Percentiles rank a stretch among this genome's conserved stretches.
phyloP scores from a whole-genome alignment of 2,113 vertebrate genomes.

The Actenoides lindsayi region DNA sequence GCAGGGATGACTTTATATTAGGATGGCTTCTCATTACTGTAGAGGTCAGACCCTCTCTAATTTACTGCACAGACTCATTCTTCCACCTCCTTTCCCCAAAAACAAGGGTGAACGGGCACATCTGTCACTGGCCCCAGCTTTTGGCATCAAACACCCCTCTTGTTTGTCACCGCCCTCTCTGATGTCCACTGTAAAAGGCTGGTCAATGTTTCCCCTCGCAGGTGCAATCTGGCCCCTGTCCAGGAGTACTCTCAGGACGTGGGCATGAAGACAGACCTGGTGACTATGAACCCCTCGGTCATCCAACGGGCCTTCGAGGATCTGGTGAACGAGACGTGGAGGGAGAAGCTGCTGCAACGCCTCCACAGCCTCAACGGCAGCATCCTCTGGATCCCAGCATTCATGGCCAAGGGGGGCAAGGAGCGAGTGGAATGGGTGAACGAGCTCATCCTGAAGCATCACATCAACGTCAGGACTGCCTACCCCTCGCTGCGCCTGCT shows the following conservation, averaged over 20 bases:
- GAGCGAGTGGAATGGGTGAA: slow-evolving; percentile 93
- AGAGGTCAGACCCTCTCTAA: background rate
- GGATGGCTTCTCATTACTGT: background rate
- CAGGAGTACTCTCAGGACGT: slow-evolving; percentile 89
- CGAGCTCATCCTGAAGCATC: slow-evolving; percentile 89
- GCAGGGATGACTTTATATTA: background rate
- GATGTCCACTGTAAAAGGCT: background rate
- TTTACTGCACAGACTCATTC: background rate
- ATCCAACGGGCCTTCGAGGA: slow-evolving; percentile 95
- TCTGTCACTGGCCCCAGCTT: background rate
- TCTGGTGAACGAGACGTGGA: slow-evolving; percentile 88
- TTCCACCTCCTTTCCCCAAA: background rate
- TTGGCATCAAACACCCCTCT: rapidly evolving
- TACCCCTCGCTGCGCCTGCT: slow-evolving; percentile 94
- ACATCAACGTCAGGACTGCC: slow-evolving; percentile 88
- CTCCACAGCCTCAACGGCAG: slow-evolving; percentile 88
- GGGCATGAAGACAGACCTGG: slow-evolving; percentile 87
- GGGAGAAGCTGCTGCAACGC: slow-evolving; percentile 86
- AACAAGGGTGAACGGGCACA: rapidly evolving
- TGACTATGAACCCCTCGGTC: slow-evolving; percentile 98
- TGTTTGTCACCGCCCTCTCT: background rate
- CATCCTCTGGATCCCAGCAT: slow-evolving; percentile 96
- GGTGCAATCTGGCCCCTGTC: slow-evolving; percentile 95
- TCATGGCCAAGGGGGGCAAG: slow-evolving; percentile 96
- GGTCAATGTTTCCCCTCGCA: slow-evolving; percentile 22